Evolutionary conservation across 2,113 vertebrate species (phyloP), one percentile per base, ranked within the genome.

Genomic region (Cheirogaleus medius): DNA sequence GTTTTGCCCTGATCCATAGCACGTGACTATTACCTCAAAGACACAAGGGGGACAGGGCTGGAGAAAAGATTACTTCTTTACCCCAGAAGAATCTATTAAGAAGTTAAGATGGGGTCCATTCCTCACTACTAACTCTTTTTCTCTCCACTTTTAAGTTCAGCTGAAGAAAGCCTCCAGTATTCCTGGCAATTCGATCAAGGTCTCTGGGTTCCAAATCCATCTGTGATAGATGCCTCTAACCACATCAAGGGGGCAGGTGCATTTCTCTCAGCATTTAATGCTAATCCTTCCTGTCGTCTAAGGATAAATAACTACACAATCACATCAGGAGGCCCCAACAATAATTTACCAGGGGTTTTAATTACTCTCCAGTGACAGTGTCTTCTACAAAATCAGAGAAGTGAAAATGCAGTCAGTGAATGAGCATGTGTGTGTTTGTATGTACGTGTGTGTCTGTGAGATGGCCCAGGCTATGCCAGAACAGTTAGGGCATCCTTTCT

Each of bases 261-360:
- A 73, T 74, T 96, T 94, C 69, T 95, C 81, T 89, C 27, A 63
- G 81, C 68, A 91, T 95, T 90, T 97, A 84, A 89, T 54, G 85
- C 71, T 96, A 95, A 97, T 91, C 60, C 25, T 82, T 42, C 54
- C 66, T 96, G 74, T 83, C 73, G 32, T 84, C 54, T 89, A 5
- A 49, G 78, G 68, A 95, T 66, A 95, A 93, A 74, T 91, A 93
- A 93, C 66, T 66, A 60, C 39, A 89, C 42, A 78, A 34, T 37
- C 42, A 58, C 23, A 78, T 86, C 78, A 82, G 87, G 14, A 86
- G 87, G 21, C 47, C 71, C 42, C 39, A 93, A 8, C 25, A 87
- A 83, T 85, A 96, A 98, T 91, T 49, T 25, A 66, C 73, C 3
- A 85, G 49, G 60, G 60, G 58, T 83, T 93, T 93, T 85, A 88